phyloP scores from a whole-genome alignment of 2,113 vertebrate genomes.

The Pygoscelis antarcticus region DNA sequence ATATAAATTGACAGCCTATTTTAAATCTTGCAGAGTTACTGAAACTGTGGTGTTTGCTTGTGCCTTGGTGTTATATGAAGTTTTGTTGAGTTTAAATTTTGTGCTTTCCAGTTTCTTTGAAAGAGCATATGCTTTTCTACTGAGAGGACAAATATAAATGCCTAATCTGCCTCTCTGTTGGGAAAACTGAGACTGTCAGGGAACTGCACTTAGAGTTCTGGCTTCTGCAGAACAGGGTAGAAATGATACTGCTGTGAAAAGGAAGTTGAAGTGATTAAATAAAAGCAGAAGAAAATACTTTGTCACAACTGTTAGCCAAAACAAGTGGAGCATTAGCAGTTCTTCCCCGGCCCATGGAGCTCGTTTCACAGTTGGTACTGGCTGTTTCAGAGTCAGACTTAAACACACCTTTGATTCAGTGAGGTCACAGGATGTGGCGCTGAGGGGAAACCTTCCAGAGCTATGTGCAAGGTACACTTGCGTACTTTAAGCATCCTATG shows the following conservation, averaged over 20 bases:
- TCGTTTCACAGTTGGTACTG: background rate
- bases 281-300: background rate
- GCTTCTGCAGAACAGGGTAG: background rate
- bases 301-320: background rate
- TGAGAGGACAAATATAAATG: background rate
- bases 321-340: background rate
- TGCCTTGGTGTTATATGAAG: background rate
- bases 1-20: background rate
- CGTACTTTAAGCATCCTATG: background rate
- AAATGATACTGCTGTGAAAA: background rate
- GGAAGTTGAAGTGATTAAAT: background rate
- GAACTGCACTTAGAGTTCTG: background rate
- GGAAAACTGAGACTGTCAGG: background rate
- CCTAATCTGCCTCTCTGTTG: background rate
- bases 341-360: background rate
- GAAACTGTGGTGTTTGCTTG: background rate
- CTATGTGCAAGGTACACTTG: too few species aligned
- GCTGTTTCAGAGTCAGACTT: background rate
- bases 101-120: background rate
- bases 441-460: background rate
- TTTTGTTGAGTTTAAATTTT: background rate
- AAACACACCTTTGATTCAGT: background rate
- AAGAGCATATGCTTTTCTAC: background rate
- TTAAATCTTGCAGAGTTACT: background rate
- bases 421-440: background rate